Conservation (phyloP, 2,113 vertebrate species). For the Synchiropus splendidus region DNA sequence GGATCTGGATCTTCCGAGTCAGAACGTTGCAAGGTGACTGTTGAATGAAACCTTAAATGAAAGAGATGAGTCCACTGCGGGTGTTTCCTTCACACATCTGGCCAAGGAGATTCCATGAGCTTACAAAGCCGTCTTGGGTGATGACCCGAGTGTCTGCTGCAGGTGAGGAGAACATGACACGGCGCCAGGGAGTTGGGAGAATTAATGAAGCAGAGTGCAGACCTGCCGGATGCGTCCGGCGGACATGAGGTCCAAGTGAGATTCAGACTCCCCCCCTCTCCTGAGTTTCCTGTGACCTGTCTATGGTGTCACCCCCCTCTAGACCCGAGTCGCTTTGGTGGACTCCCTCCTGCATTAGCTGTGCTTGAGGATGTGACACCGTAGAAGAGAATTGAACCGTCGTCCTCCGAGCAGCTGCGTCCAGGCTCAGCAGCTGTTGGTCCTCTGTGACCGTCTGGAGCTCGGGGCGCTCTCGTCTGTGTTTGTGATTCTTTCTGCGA, state of each 20-base stretch:
- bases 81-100: constrained; percentile 49
- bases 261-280: too few relatives aligned
- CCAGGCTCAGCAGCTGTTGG: constrained; percentile 41
- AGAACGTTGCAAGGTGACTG: not conserved
- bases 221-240: too few relatives aligned
- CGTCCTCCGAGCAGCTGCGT: constrained; percentile 37
- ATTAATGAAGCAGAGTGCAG: too few relatives aligned
- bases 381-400: constrained; percentile 1
- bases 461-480: constrained; percentile 19
- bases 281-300: too few relatives aligned
- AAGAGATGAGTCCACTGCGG: constrained; percentile 24
- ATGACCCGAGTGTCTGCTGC: constrained; percentile 34
- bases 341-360: too few relatives aligned
- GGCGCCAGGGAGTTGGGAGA: not conserved
- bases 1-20: too few relatives aligned
- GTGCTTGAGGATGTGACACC: too few relatives aligned
- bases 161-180: constrained; percentile 40
- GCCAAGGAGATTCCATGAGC: constrained; percentile 23
- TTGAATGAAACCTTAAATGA: constrained; percentile 5
- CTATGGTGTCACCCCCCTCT: too few relatives aligned
- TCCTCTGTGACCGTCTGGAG: constrained; percentile 19
- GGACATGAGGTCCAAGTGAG: too few relatives aligned
- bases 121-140: constrained; percentile 31
- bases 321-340: too few relatives aligned
- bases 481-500: constrained; percentile 19